Evolutionary conservation across 2,888 invertebrate genomes (phyloP).

Genomic region (Morinoia aosen): DNA sequence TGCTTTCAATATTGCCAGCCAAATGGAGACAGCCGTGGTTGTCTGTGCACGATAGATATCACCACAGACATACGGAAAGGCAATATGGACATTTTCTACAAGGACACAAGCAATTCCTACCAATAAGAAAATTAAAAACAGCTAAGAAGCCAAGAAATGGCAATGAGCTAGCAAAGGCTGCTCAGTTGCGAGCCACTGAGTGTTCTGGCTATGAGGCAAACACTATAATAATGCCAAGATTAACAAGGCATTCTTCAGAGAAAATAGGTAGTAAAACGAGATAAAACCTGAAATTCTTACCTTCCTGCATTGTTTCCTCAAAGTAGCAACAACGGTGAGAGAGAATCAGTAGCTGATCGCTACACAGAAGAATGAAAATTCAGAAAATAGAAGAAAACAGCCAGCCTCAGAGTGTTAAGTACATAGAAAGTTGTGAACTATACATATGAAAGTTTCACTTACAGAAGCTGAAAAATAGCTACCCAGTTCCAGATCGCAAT

Average conservation of each 20-base stretch:
- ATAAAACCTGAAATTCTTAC: not conserved
- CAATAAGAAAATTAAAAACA: too few relatives aligned
- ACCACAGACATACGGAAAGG: too few relatives aligned
- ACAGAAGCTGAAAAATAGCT: not conserved
- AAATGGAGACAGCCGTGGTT: too few relatives aligned
- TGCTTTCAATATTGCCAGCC: too few relatives aligned
- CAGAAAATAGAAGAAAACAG: not conserved
- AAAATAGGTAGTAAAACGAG: not conserved
- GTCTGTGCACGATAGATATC: too few relatives aligned
- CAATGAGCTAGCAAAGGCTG: too few relatives aligned
- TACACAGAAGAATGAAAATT: not conserved
- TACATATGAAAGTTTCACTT: not conserved
- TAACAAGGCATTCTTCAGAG: not conserved
- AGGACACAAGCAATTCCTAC: too few relatives aligned
- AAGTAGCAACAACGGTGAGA: not conserved
- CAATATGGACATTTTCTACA: too few relatives aligned
- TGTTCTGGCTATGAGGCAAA: too few relatives aligned
- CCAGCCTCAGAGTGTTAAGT: not conserved
- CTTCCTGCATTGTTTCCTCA: not conserved
- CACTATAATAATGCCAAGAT: not conserved
- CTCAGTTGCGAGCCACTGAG: too few relatives aligned
- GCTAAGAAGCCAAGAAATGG: too few relatives aligned
- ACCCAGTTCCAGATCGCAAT: too few relatives aligned
- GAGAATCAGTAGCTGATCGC: not conserved
- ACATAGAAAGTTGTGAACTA: not conserved